Evolutionary conservation across 2,888 invertebrate species (phyloP), one percentile per base, ranked within the genome.

Genomic region (Sarcophaga variegata): DNA sequence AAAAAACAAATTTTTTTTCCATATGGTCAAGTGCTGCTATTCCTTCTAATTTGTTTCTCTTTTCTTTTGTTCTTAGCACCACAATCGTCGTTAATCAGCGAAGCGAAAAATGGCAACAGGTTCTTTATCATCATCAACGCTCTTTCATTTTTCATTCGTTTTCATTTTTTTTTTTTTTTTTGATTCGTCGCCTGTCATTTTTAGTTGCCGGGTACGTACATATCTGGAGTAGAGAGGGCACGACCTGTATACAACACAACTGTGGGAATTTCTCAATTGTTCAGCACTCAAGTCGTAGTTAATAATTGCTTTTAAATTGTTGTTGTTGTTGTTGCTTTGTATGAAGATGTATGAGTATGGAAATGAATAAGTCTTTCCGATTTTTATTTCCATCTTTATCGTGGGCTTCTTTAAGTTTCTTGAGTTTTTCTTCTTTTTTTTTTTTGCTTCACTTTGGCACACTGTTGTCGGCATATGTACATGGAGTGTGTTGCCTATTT

Each of bases 201-300:
- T 59, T 20, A 60, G 4, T 69, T 60, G 60, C 49, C 17, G 22
- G 22, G 47, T 59, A 17, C 45, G 25, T 63, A 17, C 45, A n/a
- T 63, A 74, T 71, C 5, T 69, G 25, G 69, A 81, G 59, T 76
- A 77, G 60, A 80, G 70, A 82, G 81, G 83, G 81, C 81, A 62
- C 81, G 81, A 84, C 81, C 81, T 83, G 66, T 79, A 79, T 72
- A 71, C 74, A 78, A 81, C 1, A 81, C 75, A 70, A 91, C 90
- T 91, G 91, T 91, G 91, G 91, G 91, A 91, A 91, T 89, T 91
- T 91, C 90, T 90, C 90, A 90, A 91, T 91, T 91, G 91, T 90
- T 91, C 89, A 89, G 90, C 72, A 78, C 64, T 64, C n/a, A 49
- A 72, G 22, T 81, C 22, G 10, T 37, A 47, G 67, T 77, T 83